Evolutionary conservation across 1,140 invertebrate species (phyloP).

Genomic region (Drosophila nigromelanica): DNA sequence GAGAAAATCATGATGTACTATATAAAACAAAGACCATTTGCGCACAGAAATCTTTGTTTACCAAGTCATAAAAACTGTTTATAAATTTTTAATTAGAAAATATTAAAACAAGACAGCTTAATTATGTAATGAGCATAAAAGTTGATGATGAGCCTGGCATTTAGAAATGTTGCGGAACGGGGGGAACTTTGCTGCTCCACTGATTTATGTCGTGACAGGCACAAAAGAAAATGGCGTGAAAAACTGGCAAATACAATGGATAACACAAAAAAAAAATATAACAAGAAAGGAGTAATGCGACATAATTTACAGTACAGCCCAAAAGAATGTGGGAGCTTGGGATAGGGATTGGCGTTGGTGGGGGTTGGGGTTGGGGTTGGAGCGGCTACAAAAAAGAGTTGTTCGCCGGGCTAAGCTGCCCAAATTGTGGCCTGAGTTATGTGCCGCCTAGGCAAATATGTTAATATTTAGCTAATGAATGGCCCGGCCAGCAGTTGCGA

Average conservation of each 20-base stretch:
- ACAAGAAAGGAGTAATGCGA: slow-evolving; percentile 49
- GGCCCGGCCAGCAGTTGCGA: slow-evolving; percentile 29
- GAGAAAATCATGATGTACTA: slow-evolving; percentile 20
- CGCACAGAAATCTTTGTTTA: slow-evolving; percentile 10
- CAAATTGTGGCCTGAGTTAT: slow-evolving; percentile 65
- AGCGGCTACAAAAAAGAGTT: slow-evolving; percentile 40
- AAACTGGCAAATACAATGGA: slow-evolving; percentile 40
- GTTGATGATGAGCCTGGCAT: slow-evolving; percentile 36
- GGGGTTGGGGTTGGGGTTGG: too few relatives aligned
- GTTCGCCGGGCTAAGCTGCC: slow-evolving; percentile 44
- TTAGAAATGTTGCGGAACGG: background rate
- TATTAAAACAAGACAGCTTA: slow-evolving; percentile 72
- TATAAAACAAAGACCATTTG: slow-evolving; percentile 4
- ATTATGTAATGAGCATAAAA: slow-evolving; percentile 71
- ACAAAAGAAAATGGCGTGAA: slow-evolving; percentile 52
- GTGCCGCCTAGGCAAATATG: slow-evolving; percentile 62
- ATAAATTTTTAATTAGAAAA: slow-evolving; percentile 73
- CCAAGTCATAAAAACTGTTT: slow-evolving; percentile 43
- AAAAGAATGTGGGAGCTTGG: slow-evolving; percentile 18
- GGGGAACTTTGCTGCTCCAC: slow-evolving; percentile 4
- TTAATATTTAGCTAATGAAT: slow-evolving; percentile 79
- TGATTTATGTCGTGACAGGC: slow-evolving; percentile 44
- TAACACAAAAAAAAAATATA: slow-evolving; percentile 4
- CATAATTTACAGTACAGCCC: slow-evolving; percentile 62
- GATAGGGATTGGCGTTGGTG: background rate